Percentiles rank a stretch among this genome's conserved stretches.
Evolutionary conservation across 2,113 vertebrate species (phyloP).

Genomic region (Ictidomys tridecemlineatus): DNA sequence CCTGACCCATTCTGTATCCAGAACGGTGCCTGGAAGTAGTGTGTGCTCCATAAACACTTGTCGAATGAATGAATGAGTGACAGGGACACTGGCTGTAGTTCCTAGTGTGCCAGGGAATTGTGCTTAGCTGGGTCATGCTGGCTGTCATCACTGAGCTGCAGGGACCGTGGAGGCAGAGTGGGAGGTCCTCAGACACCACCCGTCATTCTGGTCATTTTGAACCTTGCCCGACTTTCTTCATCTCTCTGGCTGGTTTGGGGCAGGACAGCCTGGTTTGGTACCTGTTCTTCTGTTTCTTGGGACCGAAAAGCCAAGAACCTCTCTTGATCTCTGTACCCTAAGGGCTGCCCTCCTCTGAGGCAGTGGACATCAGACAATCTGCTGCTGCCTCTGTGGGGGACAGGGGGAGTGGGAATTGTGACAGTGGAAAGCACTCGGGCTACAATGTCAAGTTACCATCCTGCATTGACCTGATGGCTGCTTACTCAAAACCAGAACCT

Average conservation of each 20-base stretch:
- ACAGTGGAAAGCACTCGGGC: background rate
- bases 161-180: background rate
- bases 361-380: too few species aligned
- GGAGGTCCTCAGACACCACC: background rate
- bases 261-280: background rate
- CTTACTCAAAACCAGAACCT: background rate
- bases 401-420: background rate
- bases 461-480: background rate
- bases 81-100: background rate
- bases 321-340: background rate
- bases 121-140: background rate
- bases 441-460: background rate
- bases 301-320: background rate
- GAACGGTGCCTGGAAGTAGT: background rate
- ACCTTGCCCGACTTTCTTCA: background rate
- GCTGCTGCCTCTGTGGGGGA: background rate
- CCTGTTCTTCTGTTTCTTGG: background rate
- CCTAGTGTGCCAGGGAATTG: background rate
- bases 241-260: background rate
- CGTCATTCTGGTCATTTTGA: background rate
- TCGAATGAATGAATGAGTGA: background rate
- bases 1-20: background rate
- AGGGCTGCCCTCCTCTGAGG: background rate
- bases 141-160: background rate
- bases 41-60: background rate